phyloP scores from a whole-genome alignment of 37 sponge, comb jelly and placozoan genomes.

The Chondrosia reniformis region DNA sequence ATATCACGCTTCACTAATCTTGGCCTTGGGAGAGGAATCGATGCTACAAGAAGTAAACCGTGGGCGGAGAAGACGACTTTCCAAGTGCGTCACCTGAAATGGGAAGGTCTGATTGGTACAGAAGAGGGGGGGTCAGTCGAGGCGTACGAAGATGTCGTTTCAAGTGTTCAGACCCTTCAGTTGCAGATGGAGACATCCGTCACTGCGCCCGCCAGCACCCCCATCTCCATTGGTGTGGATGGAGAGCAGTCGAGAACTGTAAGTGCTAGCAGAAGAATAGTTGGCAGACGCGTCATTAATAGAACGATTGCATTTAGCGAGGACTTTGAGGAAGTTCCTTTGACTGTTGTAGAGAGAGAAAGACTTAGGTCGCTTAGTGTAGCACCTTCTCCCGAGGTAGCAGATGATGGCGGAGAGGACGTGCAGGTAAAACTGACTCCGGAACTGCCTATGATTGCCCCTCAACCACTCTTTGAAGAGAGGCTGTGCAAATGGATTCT shows the following conservation, averaged over 20 bases:
- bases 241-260: neutral
- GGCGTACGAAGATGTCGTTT: conserved; percentile 6
- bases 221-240: neutral
- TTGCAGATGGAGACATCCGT: neutral
- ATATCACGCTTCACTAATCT: conserved; percentile 15
- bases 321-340: conserved; percentile 4
- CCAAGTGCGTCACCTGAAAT: conserved; percentile 5
- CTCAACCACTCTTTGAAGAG: conserved; percentile 35
- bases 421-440: neutral
- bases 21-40: conserved; percentile 43
- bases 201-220: neutral
- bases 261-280: neutral
- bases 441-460: too few species aligned
- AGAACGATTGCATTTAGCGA: conserved; percentile 9
- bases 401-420: neutral
- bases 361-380: neutral
- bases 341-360: neutral
- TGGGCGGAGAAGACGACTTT: conserved; percentile 50
- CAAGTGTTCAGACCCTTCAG: conserved; percentile 5
- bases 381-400: neutral
- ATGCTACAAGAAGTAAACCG: conserved; percentile 23
- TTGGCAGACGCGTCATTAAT: conserved; percentile 2
- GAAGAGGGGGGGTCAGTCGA: conserved; percentile 13
- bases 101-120: neutral
- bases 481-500: conserved; percentile 51